These are phyloP conservation scores for Chaenodraco wilsoni DNA, from an alignment of 2,797 vertebrate genomes.

Conservation along the genomic window DNA sequence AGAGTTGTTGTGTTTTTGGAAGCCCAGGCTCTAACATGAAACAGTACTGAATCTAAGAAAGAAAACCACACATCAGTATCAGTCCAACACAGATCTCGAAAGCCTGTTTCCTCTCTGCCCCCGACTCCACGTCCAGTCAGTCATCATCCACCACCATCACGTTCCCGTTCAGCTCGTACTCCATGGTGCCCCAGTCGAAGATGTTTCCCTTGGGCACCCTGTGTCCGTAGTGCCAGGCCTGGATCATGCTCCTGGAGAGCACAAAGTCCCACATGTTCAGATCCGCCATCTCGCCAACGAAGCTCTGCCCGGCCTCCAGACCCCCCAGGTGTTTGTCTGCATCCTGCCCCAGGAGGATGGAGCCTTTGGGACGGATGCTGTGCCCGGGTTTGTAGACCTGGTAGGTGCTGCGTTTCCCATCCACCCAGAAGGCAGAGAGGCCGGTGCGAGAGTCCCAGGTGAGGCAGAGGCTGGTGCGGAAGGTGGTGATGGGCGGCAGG, in stretches of 20 bases:
- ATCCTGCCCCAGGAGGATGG: conserved; percentile 84
- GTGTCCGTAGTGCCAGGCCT: conserved; percentile 65
- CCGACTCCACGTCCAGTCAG: conserved; percentile 59
- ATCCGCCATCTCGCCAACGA: conserved; percentile 82
- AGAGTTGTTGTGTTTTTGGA: not conserved
- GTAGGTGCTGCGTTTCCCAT: conserved; percentile 77
- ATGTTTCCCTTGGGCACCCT: conserved; percentile 62
- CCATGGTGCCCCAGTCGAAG: conserved; percentile 79
- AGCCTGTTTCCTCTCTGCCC: conserved; percentile 1
- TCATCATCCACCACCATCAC: conserved; percentile 84
- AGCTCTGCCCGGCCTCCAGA: conserved; percentile 79
- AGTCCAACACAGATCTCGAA: conserved; percentile 40
- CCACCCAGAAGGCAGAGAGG: conserved; percentile 80
- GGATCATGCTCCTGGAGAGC: conserved; percentile 68
- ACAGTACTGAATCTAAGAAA: conserved; percentile 28
- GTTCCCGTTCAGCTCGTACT: conserved; percentile 74
- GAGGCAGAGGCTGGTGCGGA: conserved; percentile 84
- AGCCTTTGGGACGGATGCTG: conserved; percentile 60
- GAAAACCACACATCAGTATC: conserved; percentile 24
- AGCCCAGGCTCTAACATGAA: conserved; percentile 10
- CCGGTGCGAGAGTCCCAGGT: conserved; percentile 82
- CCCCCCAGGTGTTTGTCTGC: conserved; percentile 79
- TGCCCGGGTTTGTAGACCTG: conserved; percentile 84
- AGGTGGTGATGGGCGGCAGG: conserved; percentile 80
- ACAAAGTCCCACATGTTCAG: conserved; percentile 85